Evolutionary conservation across 2,888 invertebrate genomes (phyloP), one percentile per base, ranked within the genome.

Genomic region (Eristalis tenax): DNA sequence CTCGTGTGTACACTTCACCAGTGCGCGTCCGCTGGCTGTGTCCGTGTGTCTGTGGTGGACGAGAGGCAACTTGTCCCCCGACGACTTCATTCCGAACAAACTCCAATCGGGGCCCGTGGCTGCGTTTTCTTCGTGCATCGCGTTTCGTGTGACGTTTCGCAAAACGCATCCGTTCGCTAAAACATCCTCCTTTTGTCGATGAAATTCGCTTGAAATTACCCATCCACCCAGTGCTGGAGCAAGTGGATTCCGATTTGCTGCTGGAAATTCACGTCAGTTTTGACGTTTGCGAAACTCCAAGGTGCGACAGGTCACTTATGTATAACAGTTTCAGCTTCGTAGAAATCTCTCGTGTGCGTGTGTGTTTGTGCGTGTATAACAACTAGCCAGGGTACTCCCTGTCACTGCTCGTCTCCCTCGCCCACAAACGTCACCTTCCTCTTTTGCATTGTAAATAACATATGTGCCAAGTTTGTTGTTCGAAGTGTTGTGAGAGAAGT

Each of bases 231-330:
- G 50, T 50, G 50, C 32, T 32, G 32, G 32, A 32, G 32, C 32
- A 28, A 28, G 28, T 28, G 43, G n/a, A n/a, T n/a, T 18, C 13
- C 2, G 43, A 8, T 23, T 66, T 32, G 6, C 15, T 22, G 26
- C 38, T 56, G 66, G 3, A 2, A 18, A 18, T 1, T 50, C 18
- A 8, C 18, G 18, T 50, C 50, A 18, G 18, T 35, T 26, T 15
- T 65, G 75, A 56, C 56, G 75, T 70, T 86, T 86, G 74, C 63
- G 70, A 78, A 83, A 86, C 65, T 83, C 78, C 83, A 79, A 78
- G 75, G 75, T 83, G 78, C 83, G 86, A 86, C 83, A 83, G 83
- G 86, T 79, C 86, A 83, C 83, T 83, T 86, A n/a, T 8, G 50
- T 50, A 86, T 86, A 66, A 83, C 86, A 83, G 83, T 75, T 83